Base-by-base conservation (phyloP, 2,888 invertebrate genomes). In the Mesochorus sp. region DNA sequence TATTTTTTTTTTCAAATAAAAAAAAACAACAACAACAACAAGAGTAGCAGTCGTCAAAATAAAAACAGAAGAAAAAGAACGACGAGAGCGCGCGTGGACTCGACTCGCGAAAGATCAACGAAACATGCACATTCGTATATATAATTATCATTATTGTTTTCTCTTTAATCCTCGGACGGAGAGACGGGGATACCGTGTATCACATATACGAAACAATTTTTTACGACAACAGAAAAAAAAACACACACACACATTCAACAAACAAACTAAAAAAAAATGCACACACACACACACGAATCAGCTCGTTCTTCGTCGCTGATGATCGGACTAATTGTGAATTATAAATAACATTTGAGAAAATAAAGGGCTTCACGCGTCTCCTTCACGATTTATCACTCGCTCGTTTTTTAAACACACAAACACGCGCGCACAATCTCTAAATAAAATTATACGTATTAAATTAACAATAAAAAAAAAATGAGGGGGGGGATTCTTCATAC, bases 371-470 rank as follows among this genome's bases (percentile, higher is more conserved):
- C 81, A 79, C 82, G 79, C 44, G 61, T 72, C 76, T 76, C 66
- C 72, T 71, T 66, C 71, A 51, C 55, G 70, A 55, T 76, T 14
- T 21, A 2, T 55, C 71, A 44, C 39, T 55, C 55, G 28, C 42
- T 74, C 49, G 26, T 31, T 28, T 8, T 26, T 34, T 10, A 66
- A 64, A 79, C 78, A 81, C 83, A 83, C 80, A 84, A 80, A 44
- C 70, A 75, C 80, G 79, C 87, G 84, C 86, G 85, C 85, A 84
- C 79, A 81, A 84, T 82, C 80, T 81, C 81, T 66, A 55, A 39
- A 28, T 39, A 75, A 62, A 62, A 75, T 55, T 66, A 55, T 67
- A 71, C 77, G 79, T 71, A 73, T 80, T 71, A 76, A 77, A 78
- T 47, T 42, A 76, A 34, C 42, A 47, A 62, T 39, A 53, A n/a